These are phyloP conservation scores for Pristiophorus japonicus DNA, from an alignment of 2,113 vertebrate species.

Conservation along the genomic window DNA sequence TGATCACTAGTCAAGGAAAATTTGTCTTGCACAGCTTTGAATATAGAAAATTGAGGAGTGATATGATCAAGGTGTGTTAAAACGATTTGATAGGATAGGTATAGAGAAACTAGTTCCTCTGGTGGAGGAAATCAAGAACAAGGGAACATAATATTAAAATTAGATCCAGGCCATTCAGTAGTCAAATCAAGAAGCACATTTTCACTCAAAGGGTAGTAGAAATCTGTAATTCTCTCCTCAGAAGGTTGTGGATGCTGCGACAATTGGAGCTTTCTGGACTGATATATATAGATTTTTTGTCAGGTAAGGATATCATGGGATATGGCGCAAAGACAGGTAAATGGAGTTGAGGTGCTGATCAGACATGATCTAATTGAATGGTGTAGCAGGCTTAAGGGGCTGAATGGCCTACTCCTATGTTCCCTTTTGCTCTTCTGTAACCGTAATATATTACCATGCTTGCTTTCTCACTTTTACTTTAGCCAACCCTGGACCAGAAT, in stretches of 20 bases:
- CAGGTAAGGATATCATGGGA: not conserved
- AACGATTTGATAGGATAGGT: not conserved
- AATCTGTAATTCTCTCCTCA: not conserved
- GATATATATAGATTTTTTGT: not conserved
- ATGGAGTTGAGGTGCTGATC: not conserved
- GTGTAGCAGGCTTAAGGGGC: not conserved
- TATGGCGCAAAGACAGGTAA: too few species aligned
- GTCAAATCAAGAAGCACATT: not conserved
- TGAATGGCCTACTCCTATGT: not conserved
- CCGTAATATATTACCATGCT: not conserved
- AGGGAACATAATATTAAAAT: not conserved
- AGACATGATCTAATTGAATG: too few species aligned
- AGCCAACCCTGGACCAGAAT: not conserved
- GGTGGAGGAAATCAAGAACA: not conserved
- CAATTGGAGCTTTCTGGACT: not conserved
- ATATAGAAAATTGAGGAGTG: not conserved
- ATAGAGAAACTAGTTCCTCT: not conserved
- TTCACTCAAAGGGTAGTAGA: not conserved
- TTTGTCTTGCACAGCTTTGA: not conserved
- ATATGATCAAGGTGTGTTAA: not conserved
- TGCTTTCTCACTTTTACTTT: not conserved
- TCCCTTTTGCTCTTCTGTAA: constrained; percentile 4
- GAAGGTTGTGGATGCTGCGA: not conserved
- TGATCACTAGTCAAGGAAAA: not conserved
- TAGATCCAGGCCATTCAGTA: too few species aligned